Base-by-base conservation (phyloP, 1,140 invertebrate species). In the Scaptomyza graminum region DNA sequence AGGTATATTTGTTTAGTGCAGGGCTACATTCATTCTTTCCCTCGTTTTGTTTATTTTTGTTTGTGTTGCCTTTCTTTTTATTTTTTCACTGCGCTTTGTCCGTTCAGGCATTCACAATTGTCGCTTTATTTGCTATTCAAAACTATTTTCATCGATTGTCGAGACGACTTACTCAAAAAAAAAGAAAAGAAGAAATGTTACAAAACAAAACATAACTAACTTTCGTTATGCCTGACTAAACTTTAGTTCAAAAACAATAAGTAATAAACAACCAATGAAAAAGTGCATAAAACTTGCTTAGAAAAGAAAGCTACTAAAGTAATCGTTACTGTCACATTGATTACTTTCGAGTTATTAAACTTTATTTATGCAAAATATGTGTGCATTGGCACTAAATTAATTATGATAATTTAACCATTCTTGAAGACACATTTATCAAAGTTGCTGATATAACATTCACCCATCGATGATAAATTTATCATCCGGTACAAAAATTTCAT, bases 71-170 rank as follows among this genome's bases (percentile, higher is more conserved):
- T 74, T 34, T 43, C 49, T 51, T 39, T 25, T 54, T 62, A 41
- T 43, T 72, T 54, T 52, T 55, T 44, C 8, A 16, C 9, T 69
- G 57, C 13, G 50, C 65, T 67, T 67, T 69, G 80, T 70, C 50
- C 51, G 64, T 44, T 77, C 74, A 76, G 66, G 71, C 76, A 69
- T 79, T 51, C 64, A 67, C 71, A 82, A 85, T 88, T 73, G 71
- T 87, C 83, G 82, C 74, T 87, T 85, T 87, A 87, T 87, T 85
- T 79, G 74, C 74, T 70, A 82, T 79, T 87, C 78, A 85, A 87
- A 85, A 82, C 83, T 69, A 79, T 85, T 81, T 78, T 60, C 52
- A 85, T 82, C 82, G 82, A 87, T 82, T 82, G 64, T n/a, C 37
- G 37, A 67, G 63, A 39, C 63, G 69, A 31, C 41, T 46, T 22